Evolutionary conservation across 2,797 vertebrate species (phyloP), one percentile per base, ranked within the genome.

Genomic region (Pachyuromys duprasi): DNA sequence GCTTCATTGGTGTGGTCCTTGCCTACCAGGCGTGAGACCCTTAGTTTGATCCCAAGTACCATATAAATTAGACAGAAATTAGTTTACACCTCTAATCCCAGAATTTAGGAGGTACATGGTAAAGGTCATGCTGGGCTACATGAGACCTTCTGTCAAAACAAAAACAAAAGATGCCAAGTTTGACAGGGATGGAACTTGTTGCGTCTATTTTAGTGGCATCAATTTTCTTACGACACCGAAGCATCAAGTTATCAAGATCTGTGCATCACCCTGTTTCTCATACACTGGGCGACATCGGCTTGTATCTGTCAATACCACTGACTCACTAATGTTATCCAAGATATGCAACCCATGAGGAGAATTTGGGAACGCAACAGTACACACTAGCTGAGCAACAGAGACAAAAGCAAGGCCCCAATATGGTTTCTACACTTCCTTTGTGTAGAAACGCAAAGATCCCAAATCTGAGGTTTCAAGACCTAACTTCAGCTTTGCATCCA

Each of bases 181-280:
- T 36, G 78, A 80, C 0, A 11, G 0, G 17, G 49, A 39, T 14
- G 45, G 24, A 9, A 13, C 8, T 0, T 57, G 13, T 57, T 18
- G 17, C 72, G 26, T 28, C 42, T 31, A 4, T 36, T 33, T 84
- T 55, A 24, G 33, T 15, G 26, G 2, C 7, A 49, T 36, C 24
- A 20, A 11, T 18, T 60, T 36, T 62, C 53, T 57, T 75, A 14
- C 63, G 8, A 86, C 4, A 55, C 11, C n/a, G 39, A 24, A n/a
- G 33, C 18, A 39, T 39, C 13, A 74, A n/a, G 78, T 49, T 3
- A 22, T 14, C 65, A 55, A 53, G 53, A 63, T 57, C 1, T 3
- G 2, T 28, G 28, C 39, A 45, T 2, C 18, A 1, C 0, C 0
- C 0, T 14, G 42, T 12, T 20, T 28, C 28, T 84, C 62, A 28